Base-by-base conservation (phyloP, 2,888 invertebrate genomes). In the Hoplodrina blanda region DNA sequence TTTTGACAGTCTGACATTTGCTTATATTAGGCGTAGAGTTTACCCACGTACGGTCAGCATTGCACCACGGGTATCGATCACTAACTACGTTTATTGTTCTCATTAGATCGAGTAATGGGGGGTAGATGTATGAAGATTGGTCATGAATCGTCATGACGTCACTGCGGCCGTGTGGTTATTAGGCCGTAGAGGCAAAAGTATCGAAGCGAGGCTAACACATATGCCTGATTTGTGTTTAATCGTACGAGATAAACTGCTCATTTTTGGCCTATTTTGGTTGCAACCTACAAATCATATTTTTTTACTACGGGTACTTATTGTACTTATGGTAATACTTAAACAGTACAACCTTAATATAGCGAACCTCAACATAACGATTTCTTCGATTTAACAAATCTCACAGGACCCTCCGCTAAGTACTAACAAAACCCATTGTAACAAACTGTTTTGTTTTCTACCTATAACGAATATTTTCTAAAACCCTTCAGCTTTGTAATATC, bases 11-110 rank as follows among this genome's bases (percentile, higher is more conserved):
- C 61, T 56, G 70, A 74, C 79, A 75, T 74, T 77, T 63, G 59
- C 67, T 81, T 84, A 73, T 79, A 81, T 70, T 61, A 63, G 49
- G 50, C 70, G 71, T 65, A 7, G 50, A 66, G 68, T 63, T 80
- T 62, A 20, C 50, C 44, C 49, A 59, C 70, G 52, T 56, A 53
- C 60, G 20, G 19, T 52, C 56, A 25, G 30, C 59, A 65, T 71
- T 67, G 33, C 59, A 76, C 59, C 62, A 61, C 49, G 13, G 30
- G 49, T 53, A 30, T 62, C 64, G 44, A 59, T 69, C 20, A 44
- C 44, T 60, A 11, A 55, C 11, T 33, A 54, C 17, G 37, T 63
- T 15, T 56, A 46, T 63, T 59, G 20, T 69, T 63, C 19, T 75
- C 52, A 41, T 60, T 69, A 64, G 59, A 56, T 60, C n/a, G n/a